Conservation (phyloP, 64 coral and sea anemone species). For the Acropora tenuis region DNA sequence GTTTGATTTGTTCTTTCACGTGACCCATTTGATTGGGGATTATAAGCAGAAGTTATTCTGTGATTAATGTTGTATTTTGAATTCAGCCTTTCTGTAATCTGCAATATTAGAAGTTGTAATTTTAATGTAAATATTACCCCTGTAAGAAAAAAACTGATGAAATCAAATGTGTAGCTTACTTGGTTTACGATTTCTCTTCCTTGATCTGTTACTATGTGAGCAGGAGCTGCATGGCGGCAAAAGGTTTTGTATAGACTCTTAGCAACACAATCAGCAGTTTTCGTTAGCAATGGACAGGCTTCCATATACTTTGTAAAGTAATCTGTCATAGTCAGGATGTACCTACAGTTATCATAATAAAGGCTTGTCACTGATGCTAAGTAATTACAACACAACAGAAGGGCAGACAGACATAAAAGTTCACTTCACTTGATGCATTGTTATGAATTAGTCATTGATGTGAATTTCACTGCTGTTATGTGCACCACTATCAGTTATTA, state of each 20-base stretch:
- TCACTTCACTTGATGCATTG: no score
- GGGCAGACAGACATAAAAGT: no score
- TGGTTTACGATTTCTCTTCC: constrained; percentile 65
- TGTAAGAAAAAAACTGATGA: not conserved
- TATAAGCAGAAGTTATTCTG: constrained; percentile 54
- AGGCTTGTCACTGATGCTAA: no score
- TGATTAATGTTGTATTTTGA: constrained; percentile 30
- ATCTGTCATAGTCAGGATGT: constrained; percentile 38
- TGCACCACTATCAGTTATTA: no score
- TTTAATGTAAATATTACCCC: no score
- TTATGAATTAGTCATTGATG: no score
- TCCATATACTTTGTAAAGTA: constrained; percentile 71
- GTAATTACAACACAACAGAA: no score
- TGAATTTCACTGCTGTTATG: no score
- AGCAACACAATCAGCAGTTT: constrained; percentile 36
- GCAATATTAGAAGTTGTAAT: not conserved
- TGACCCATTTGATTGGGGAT: constrained; percentile 61
- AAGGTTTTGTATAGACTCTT: constrained; percentile 36
- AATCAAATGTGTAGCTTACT: constrained; percentile 6
- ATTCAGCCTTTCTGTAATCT: constrained; percentile 29
- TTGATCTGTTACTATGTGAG: constrained; percentile 42
- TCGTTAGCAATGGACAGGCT: constrained; percentile 28
- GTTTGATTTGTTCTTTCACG: constrained; percentile 43
- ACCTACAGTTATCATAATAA: no score
- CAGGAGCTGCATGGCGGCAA: constrained; percentile 34